These are phyloP conservation scores for Sarcophaga peregrina DNA, from an alignment of 1,140 invertebrate species.

Conservation along the genomic window DNA sequence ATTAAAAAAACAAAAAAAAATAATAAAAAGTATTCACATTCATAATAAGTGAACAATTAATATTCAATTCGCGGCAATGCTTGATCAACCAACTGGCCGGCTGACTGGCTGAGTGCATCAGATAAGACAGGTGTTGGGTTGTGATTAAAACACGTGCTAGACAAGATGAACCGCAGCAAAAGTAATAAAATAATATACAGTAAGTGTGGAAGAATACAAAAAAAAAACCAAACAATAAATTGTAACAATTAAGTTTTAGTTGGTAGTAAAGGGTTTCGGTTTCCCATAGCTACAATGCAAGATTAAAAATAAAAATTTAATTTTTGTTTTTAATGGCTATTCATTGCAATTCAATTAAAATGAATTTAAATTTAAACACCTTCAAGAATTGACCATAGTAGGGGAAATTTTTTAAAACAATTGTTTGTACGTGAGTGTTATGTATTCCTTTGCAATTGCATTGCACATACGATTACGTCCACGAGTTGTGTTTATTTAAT, in stretches of 20 bases:
- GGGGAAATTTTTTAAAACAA: not conserved
- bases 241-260: slow-evolving; percentile 2
- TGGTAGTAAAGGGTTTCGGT: not conserved
- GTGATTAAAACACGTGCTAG: slow-evolving; percentile 21
- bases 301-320: too few species aligned
- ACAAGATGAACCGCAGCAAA: not conserved
- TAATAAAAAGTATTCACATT: not conserved
- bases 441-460: not conserved
- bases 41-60: not conserved
- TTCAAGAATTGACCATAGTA: not conserved
- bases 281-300: too few species aligned
- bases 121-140: not conserved
- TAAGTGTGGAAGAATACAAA: not conserved
- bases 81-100: not conserved
- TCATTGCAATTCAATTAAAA: not conserved
- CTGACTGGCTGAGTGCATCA: not conserved
- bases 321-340: not conserved
- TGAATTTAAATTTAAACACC: not conserved
- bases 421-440: not conserved
- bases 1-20: not conserved
- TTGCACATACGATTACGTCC: not conserved
- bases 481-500: too few species aligned
- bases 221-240: not conserved
- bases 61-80: not conserved
- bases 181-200: too few species aligned